Base-by-base conservation (phyloP, 2,113 vertebrate species). In the Athene noctua region DNA sequence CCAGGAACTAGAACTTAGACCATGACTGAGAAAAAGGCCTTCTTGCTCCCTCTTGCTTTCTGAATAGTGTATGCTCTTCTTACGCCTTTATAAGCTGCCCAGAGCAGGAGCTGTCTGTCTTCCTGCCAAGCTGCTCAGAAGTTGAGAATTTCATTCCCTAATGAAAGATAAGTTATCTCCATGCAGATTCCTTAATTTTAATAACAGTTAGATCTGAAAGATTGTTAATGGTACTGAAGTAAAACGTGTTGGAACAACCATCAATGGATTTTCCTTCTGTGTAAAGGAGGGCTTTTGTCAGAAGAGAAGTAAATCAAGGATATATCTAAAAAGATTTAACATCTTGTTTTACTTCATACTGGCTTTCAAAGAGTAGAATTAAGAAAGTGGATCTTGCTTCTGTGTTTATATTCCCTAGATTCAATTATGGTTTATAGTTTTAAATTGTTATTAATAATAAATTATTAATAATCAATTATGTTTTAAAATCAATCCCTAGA, bases 291-390 rank as follows among this genome's bases (percentile, higher is more conserved):
- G 38, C 25, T 92, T 74, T 81, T 42, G 36, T 83, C 70, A 75
- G 77, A 30, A 77, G 26, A 54, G 40, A 29, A 57, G 7, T 78
- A 75, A 44, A 47, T 84, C 13, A 78, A 26, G n/a, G 27, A 7
- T 23, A 1, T 6, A 2, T 47, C 21, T 84, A 18, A 77, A 51
- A 42, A 67, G 7, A 12, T 59, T 16, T 5, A 1, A 1, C 3
- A 5, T 27, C n/a, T 84, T 62, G 18, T 71, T 70, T 49, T 62
- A 18, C 20, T 86, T 86, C 32, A 11, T 51, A 7, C 20, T 73
- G 40, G 30, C 21, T 88, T 88, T 84, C 55, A 30, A 83, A 49
- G n/a, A 51, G 20, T 49, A 38, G 30, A 65, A 47, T 44, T 63
- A 67, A 55, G 51, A 32, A 57, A 34, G 19, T 57, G 26, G 38